These are phyloP conservation scores for Lethrus apterus DNA, from an alignment of 1,140 invertebrate species.

Conservation along the genomic window DNA sequence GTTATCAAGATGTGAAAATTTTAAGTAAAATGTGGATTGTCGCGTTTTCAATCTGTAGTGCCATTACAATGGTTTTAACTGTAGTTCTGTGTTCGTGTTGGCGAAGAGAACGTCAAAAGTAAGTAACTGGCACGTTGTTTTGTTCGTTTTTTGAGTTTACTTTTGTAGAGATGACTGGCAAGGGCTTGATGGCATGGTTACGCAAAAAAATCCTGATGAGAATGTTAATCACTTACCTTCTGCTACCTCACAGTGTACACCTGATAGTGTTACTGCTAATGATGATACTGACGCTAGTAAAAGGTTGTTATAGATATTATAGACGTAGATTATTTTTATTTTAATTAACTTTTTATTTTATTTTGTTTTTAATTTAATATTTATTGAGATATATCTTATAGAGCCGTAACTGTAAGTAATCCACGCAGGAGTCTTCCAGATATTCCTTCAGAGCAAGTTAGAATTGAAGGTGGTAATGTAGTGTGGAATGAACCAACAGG, in stretches of 20 bases:
- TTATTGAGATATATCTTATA: slow-evolving; percentile 14
- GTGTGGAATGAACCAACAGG: slow-evolving; percentile 44
- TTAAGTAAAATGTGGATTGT: too few species aligned
- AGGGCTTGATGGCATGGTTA: slow-evolving; percentile 49
- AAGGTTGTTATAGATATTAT: slow-evolving; percentile 35
- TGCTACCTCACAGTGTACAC: slow-evolving; percentile 24
- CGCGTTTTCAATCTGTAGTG: too few species aligned
- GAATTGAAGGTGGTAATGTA: slow-evolving; percentile 39
- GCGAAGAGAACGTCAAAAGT: slow-evolving; percentile 7
- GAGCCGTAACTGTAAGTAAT: slow-evolving; percentile 32
- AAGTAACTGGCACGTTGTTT: neutral
- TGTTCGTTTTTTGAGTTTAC: neutral
- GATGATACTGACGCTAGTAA: slow-evolving; percentile 33
- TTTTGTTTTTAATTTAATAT: neutral
- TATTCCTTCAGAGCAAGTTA: slow-evolving; percentile 46
- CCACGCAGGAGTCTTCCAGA: slow-evolving; percentile 59
- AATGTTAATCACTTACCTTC: slow-evolving; percentile 43
- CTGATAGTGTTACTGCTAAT: slow-evolving; percentile 31
- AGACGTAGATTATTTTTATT: too few species aligned
- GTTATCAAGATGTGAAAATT: too few species aligned
- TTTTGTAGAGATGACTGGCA: slow-evolving; percentile 45
- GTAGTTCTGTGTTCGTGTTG: slow-evolving; percentile 9
- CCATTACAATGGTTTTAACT: slow-evolving; percentile 10
- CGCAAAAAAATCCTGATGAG: slow-evolving; percentile 48
- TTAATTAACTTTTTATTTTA: neutral